Base-by-base conservation (phyloP, 2,888 invertebrate genomes). In the Ariolimax columbianus region DNA sequence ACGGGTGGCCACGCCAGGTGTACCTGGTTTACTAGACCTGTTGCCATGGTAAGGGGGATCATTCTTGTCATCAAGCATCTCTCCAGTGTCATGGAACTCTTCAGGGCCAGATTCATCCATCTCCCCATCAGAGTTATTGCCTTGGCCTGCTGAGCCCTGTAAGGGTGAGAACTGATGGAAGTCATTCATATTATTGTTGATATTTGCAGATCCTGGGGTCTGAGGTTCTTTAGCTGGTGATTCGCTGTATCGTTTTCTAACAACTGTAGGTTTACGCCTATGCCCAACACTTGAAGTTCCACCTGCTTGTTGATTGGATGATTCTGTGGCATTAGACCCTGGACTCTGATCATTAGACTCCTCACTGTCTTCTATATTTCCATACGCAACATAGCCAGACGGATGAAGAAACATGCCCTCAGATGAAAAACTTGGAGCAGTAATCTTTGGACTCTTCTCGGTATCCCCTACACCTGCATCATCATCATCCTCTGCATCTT, bases 211-310 rank as follows among this genome's bases (percentile, higher is more conserved):
- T 30, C 51, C 40, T 30, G 51, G 33, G 9, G 47, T 47, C 23
- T 23, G 7, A 33, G 72, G 33, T 55, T 47, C 82, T 47, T 72
- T 75, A 23, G 55, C 80, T 26, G 77, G 68, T n/a, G 85, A 82
- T 70, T 82, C 85, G 70, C 77, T 85, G 73, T 82, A 81, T 26
- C 83, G 66, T 66, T 86, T 85, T 38, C 85, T 85, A 26, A 88
- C 87, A 36, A 86, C 81, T 11, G 84, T 77, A 17, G 87, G 85
- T 63, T 88, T 88, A 36, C 87, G 72, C n/a, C 87, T 70, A 59
- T 86, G 86, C n/a, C 86, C 81, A 38, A 47, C 33, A 33, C 40
- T 72, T 38, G 72, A 26, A 36, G 78, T 26, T n/a, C 36, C 36
- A 43, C 78, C 47, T 30, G 59, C 75, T 30, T 75, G 73, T 30